Base-by-base conservation (phyloP, 1,140 invertebrate species). In the Aplysia californica region DNA sequence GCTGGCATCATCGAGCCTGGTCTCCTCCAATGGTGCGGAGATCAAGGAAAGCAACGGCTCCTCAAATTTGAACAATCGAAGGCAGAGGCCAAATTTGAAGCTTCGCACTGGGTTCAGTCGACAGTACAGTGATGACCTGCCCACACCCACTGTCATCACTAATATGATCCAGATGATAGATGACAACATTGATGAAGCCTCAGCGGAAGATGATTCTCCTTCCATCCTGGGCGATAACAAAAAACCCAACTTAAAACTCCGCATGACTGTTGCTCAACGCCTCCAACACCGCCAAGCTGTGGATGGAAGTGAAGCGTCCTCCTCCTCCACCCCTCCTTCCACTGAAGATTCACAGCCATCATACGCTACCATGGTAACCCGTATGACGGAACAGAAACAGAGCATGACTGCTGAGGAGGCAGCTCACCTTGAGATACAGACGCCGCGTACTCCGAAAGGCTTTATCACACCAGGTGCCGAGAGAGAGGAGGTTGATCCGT, bases 131-230 rank as follows among this genome's bases (percentile, higher is more conserved):
- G 86, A 87, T 70, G 86, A 86, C 55, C 65, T 87, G 18, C 82
- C 83, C 50, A 87, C 86, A 21, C 86, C 86, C 41, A 86, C 86
- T 41, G 83, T 84, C 78, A 84, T 87, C 3, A 82, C 79, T 29
- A 83, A 86, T 26, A 75, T 87, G 50, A 83, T 87, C 2, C 79
- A 79, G 71, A 87, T 87, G 86, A 86, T 87, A 21, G 83, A 84
- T 36, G 86, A 87, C 41, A 84, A 82, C 78, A 81, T 80, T 61
- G 81, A 81, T 33, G 85, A 85, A 26, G 72, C 56, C 29, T 59
- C 68, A 23, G 80, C 84, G 65, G 79, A 79, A 10, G 79, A 82
- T 1, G 79, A 76, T 23, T 68, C 75, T 21, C 18, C 64, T 20
- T 74, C 75, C 33, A 73, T 76, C 31, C 58, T 58, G 10, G 73